phyloP scores from a whole-genome alignment of 2,113 vertebrate genomes.

The Panthera uncia region DNA sequence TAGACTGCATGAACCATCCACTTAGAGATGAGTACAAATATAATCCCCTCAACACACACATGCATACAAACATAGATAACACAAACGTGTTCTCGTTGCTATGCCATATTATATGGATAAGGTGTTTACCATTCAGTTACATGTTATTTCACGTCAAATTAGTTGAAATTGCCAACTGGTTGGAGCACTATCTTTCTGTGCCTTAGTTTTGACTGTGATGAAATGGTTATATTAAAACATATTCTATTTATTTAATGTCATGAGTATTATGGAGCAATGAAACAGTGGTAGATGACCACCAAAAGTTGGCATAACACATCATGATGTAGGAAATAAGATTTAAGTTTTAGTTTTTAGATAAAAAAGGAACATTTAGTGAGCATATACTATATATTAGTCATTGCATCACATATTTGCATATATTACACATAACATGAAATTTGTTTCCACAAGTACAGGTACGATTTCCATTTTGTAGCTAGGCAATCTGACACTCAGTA shows the following conservation, averaged over 20 bases:
- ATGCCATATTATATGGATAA: not conserved
- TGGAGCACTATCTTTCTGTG: not conserved
- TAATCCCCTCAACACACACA: not conserved
- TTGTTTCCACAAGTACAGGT: not conserved
- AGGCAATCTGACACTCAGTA: not conserved
- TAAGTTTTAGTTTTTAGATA: conserved; percentile 42
- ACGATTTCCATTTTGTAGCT: not conserved
- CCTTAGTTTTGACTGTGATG: not conserved
- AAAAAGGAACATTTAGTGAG: not conserved
- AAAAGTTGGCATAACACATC: not conserved
- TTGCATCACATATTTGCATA: not conserved
- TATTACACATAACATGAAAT: not conserved
- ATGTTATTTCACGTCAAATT: not conserved
- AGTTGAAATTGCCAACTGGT: not conserved
- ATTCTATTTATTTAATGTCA: not conserved
- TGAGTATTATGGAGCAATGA: not conserved
- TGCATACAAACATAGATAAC: not conserved
- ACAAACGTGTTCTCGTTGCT: not conserved
- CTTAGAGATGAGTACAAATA: not conserved
- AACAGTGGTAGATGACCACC: not conserved
- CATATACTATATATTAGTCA: not conserved
- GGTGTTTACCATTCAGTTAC: not conserved
- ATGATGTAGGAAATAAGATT: not conserved
- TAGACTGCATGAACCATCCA: not conserved
- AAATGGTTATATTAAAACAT: not conserved